Conservation (phyloP, 2,888 invertebrate genomes). For the Eristalinus aeneus region DNA sequence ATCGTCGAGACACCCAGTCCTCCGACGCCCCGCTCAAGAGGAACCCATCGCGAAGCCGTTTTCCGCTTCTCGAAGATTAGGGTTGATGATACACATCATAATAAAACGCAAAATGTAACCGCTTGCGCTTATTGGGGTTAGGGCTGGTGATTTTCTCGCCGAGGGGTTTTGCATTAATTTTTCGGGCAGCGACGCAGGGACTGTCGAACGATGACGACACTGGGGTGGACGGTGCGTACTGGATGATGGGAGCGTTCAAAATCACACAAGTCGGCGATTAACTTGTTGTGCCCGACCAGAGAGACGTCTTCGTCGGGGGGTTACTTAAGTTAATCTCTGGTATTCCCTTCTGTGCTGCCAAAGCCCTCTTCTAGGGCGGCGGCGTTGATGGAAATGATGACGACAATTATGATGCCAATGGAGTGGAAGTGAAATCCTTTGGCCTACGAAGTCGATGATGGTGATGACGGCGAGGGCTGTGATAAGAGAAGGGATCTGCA, state of each 20-base stretch:
- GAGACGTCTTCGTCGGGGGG: constrained; percentile 13
- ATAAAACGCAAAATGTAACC: constrained; percentile 65
- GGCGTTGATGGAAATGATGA: constrained; percentile 17
- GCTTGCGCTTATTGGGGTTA: constrained; percentile 59
- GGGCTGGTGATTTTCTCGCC: constrained; percentile 26
- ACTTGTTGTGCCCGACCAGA: constrained; percentile 62
- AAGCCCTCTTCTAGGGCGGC: neutral
- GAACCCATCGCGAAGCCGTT: constrained; percentile 44
- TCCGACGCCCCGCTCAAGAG: constrained; percentile 21
- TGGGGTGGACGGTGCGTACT: neutral
- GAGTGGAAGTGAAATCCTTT: constrained; percentile 44
- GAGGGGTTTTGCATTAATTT: constrained; percentile 62
- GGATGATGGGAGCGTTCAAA: constrained; percentile 19
- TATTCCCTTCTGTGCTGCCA: neutral
- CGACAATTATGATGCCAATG: constrained; percentile 47
- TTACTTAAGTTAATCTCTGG: constrained; percentile 27
- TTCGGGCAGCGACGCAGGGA: constrained; percentile 12
- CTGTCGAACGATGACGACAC: neutral
- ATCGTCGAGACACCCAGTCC: constrained; percentile 60
- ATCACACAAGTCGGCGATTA: constrained; percentile 44
- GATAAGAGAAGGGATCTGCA: constrained; percentile 16
- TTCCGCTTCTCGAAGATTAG: constrained; percentile 56
- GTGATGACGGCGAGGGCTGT: neutral
- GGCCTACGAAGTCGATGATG: constrained; percentile 25
- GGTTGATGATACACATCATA: constrained; percentile 64